Base-by-base conservation (phyloP, 2,797 vertebrate species). In the Crax fasciolata region DNA sequence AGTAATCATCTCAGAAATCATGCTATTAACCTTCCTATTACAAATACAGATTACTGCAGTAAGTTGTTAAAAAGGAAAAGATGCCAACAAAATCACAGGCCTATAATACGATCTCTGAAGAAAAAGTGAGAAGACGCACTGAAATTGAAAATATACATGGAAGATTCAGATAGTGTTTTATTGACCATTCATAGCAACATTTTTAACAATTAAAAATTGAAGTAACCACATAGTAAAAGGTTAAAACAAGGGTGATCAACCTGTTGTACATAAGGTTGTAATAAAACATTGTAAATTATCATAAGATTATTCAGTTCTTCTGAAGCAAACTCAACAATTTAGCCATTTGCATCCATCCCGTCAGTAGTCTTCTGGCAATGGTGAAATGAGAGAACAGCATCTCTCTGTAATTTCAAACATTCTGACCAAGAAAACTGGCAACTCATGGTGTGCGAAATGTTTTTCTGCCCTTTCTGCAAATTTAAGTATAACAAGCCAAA, bases 1-100 rank as follows among this genome's bases (percentile, higher is more conserved):
- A 59, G 23, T 73, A 82, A 82, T 86, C 32, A 84, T 38, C 32
- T 70, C 62, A 73, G 62, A 91, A 94, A 91, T 66, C 25, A 62
- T 14, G 43, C 17, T 32, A 11, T 58, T 90, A 84, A 70, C 38
- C 23, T 73, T 75, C 58, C n/a, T 68, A 23, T 48, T 76, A 82
- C 48, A 93, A 93, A 82, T 61, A 39, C 57, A 95, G 71, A 77
- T 54, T 27, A 93, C 1, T 41, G 28, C 23, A 88, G 9, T 13
- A 78, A 77, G 11, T 5, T 85, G 24, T 73, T 76, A 63, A 73
- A 78, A 1, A 72, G 11, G 27, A 75, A 81, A 86, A 88, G 20
- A 77, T 51, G 28, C 27, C 89, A 85, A 77, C 27, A 62, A 4
- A 55, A 81, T 44, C 11, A 30, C 1, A 78, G 51, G n/a, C 27